Conservation (phyloP, 2,888 invertebrate genomes). For the Linyphia triangularis region DNA sequence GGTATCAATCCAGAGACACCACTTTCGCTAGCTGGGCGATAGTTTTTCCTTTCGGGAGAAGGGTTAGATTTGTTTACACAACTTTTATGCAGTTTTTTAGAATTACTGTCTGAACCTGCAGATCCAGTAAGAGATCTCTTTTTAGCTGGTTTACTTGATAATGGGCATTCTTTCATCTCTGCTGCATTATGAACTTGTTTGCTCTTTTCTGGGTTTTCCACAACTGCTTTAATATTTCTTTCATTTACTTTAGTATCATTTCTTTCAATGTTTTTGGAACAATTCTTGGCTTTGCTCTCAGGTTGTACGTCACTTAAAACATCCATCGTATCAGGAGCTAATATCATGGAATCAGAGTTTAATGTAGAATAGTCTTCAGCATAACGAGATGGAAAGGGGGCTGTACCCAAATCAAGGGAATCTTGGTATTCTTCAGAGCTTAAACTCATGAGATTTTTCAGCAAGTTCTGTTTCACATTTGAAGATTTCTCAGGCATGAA, state of each 20-base stretch:
- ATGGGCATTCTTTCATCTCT: neutral
- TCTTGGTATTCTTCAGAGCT: conserved; percentile 22
- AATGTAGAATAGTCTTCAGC: conserved; percentile 1
- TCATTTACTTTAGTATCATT: neutral
- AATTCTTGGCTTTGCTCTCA: neutral
- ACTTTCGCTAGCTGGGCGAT: neutral
- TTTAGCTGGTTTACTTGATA: neutral
- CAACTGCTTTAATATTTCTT: neutral
- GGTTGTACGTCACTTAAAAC: neutral
- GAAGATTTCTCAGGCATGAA: neutral
- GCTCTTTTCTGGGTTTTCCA: neutral
- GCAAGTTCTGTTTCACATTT: neutral
- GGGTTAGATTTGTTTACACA: neutral
- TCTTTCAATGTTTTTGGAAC: neutral
- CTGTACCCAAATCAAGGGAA: conserved; percentile 26
- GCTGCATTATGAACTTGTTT: neutral
- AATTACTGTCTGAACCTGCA: neutral
- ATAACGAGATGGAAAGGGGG: neutral
- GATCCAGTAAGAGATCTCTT: conserved; percentile 11
- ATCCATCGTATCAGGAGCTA: conserved; percentile 59
- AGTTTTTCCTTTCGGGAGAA: neutral
- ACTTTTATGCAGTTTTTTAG: conserved; percentile 2
- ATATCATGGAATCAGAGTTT: conserved; percentile 48
- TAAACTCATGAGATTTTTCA: conserved; percentile 44
- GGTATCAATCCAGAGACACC: neutral